phyloP scores from a whole-genome alignment of 2,888 invertebrate genomes.

The Dicyrtomina minuta region DNA sequence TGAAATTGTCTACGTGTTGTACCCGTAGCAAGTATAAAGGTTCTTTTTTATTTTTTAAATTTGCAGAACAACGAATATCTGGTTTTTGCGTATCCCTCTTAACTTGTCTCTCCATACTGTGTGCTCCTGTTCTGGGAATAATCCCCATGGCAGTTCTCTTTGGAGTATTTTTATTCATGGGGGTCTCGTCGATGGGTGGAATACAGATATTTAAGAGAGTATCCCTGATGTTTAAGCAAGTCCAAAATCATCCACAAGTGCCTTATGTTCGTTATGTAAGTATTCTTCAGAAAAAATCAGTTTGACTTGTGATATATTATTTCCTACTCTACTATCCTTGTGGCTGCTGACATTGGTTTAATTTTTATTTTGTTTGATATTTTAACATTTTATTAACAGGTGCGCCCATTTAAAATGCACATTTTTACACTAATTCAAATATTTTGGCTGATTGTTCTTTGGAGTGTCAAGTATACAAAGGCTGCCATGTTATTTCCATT shows the following conservation, averaged over 20 bases:
- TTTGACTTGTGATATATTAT: too few species aligned
- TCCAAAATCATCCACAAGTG: slow-evolving; percentile 86
- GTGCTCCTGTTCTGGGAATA: slow-evolving; percentile 74
- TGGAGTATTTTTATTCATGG: slow-evolving; percentile 90
- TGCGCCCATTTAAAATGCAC: slow-evolving; percentile 89
- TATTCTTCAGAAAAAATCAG: too few species aligned
- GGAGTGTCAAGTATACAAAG: slow-evolving; percentile 85
- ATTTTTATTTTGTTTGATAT: slow-evolving; percentile 1
- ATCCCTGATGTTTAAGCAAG: slow-evolving; percentile 86
- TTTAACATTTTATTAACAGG: slow-evolving; percentile 59
- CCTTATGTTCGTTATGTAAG: slow-evolving; percentile 72
- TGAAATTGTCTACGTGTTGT: too few species aligned
- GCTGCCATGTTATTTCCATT: slow-evolving; percentile 91
- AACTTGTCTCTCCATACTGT: slow-evolving; percentile 80
- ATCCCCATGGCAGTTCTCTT: slow-evolving; percentile 95
- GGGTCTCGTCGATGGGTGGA: slow-evolving; percentile 88
- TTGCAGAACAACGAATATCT: slow-evolving; percentile 77
- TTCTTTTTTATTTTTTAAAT: neutral
- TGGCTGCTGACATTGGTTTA: neutral
- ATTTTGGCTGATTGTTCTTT: slow-evolving; percentile 73
- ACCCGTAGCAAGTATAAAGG: neutral
- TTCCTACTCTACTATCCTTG: neutral
- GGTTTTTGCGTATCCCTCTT: slow-evolving; percentile 76
- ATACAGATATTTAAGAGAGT: slow-evolving; percentile 91
- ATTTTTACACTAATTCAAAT: slow-evolving; percentile 84